These are phyloP conservation scores for Leucophenga maculata DNA, from an alignment of 2,888 invertebrate genomes.

Conservation along the genomic window DNA sequence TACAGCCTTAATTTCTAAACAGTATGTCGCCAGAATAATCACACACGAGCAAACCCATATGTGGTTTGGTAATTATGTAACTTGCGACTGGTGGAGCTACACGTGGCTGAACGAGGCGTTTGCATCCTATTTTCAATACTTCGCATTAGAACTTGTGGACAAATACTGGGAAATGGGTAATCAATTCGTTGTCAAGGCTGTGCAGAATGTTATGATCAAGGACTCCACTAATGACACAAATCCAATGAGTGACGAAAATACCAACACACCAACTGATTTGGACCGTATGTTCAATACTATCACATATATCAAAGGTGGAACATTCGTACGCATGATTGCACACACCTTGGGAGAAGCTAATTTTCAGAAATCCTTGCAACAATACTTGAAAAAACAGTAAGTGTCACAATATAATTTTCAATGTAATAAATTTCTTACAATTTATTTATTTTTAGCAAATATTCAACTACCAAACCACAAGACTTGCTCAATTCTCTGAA, in stretches of 20 bases:
- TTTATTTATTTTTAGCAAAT: conserved; percentile 49
- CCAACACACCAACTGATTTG: conserved; percentile 76
- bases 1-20: conserved; percentile 76
- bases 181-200: conserved; percentile 81
- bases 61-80: conserved; percentile 79
- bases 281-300: conserved; percentile 78
- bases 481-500: conserved; percentile 74
- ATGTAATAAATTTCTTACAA: too few relatives aligned
- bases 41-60: conserved; percentile 76
- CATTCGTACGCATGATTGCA: conserved; percentile 80
- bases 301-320: conserved; percentile 80
- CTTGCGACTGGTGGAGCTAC: conserved; percentile 74
- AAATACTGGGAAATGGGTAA: conserved; percentile 77
- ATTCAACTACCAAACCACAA: conserved; percentile 71
- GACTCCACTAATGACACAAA: conserved; percentile 77
- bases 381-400: conserved; percentile 73
- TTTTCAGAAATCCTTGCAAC: conserved; percentile 75
- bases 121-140: conserved; percentile 82
- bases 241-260: conserved; percentile 75
- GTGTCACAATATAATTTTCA: conserved; percentile 37
- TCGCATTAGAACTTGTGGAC: conserved; percentile 74
- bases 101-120: conserved; percentile 80
- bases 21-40: conserved; percentile 76
- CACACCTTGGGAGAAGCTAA: conserved; percentile 75
- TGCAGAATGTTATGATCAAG: conserved; percentile 77